A percentile compares a stretch with the other conserved stretches of the same genome.
Conservation (phyloP, 2,797 vertebrate genomes). For the Spondyliosoma cantharus region DNA sequence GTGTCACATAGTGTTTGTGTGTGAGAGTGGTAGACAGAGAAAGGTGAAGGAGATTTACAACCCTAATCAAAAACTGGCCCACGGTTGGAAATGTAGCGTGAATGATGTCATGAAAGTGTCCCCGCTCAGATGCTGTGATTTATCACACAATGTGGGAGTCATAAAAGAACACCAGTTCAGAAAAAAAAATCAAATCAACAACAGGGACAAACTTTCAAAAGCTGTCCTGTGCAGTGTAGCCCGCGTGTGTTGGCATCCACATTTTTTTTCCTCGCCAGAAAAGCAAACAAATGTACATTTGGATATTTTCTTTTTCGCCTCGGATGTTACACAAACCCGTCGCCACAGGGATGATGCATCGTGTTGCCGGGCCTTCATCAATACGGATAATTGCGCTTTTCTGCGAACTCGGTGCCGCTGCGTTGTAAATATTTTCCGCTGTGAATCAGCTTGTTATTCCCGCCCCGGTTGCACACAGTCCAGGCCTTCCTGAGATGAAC, state of each 20-base stretch:
- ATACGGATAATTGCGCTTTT: conserved; percentile 76
- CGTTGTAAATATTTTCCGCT: conserved; percentile 72
- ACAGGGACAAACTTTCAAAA: conserved; percentile 64
- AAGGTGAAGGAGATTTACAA: conserved; percentile 82
- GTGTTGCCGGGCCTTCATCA: conserved; percentile 70
- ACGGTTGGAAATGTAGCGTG: conserved; percentile 85
- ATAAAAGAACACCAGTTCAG: conserved; percentile 63
- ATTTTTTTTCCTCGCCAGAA: conserved; percentile 36
- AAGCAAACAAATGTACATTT: conserved; percentile 72
- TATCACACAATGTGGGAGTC: conserved; percentile 75
- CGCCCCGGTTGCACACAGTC: conserved; percentile 59
- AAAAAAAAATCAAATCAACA: conserved; percentile 50
- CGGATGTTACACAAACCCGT: conserved; percentile 71
- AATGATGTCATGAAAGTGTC: conserved; percentile 85
- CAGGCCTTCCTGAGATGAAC: conserved; percentile 82
- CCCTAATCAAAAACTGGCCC: conserved; percentile 84
- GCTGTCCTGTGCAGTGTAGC: conserved; percentile 61
- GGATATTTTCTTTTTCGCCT: conserved; percentile 78
- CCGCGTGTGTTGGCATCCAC: conserved; percentile 43
- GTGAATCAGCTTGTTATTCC: conserved; percentile 58
- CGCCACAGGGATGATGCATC: conserved; percentile 76
- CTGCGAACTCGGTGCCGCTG: conserved; percentile 52
- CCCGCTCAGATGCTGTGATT: conserved; percentile 79
- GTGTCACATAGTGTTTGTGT: conserved; percentile 2
- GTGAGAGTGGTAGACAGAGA: conserved; percentile 36